These are phyloP conservation scores for Gracilinanus agilis DNA, from an alignment of 2,113 vertebrate species.

Conservation along the genomic window DNA sequence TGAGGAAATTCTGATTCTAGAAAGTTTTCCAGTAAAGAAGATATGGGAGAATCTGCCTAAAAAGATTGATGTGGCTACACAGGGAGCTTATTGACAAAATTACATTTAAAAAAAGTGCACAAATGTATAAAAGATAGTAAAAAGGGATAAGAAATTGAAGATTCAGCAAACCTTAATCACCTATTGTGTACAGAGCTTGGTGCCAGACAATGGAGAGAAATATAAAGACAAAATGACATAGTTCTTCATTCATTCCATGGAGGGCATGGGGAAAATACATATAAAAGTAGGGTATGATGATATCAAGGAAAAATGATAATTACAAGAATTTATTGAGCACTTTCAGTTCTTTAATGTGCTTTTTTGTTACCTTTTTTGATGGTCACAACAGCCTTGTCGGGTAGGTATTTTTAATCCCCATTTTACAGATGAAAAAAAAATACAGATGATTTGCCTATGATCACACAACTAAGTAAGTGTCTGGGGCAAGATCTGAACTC, in stretches of 20 bases:
- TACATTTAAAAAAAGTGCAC: neutral
- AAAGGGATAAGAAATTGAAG: neutral
- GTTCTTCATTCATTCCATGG: neutral
- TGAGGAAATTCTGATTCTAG: neutral
- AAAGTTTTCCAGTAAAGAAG: neutral
- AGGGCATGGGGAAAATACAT: neutral
- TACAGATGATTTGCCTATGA: neutral
- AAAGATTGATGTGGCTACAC: neutral
- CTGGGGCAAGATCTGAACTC: neutral
- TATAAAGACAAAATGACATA: neutral
- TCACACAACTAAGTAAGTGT: neutral
- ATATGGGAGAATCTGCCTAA: neutral
- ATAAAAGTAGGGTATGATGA: neutral
- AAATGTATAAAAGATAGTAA: neutral
- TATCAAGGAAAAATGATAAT: neutral
- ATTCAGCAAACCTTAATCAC: neutral
- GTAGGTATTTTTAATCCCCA: neutral
- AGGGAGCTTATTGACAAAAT: neutral
- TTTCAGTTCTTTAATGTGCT: neutral
- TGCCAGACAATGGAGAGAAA: neutral
- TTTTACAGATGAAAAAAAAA: neutral
- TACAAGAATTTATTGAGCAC: neutral
- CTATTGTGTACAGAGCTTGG: neutral
- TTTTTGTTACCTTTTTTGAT: neutral
- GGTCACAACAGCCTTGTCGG: neutral